phyloP scores from a whole-genome alignment of 1,140 invertebrate species.

The Bombus impatiens region DNA sequence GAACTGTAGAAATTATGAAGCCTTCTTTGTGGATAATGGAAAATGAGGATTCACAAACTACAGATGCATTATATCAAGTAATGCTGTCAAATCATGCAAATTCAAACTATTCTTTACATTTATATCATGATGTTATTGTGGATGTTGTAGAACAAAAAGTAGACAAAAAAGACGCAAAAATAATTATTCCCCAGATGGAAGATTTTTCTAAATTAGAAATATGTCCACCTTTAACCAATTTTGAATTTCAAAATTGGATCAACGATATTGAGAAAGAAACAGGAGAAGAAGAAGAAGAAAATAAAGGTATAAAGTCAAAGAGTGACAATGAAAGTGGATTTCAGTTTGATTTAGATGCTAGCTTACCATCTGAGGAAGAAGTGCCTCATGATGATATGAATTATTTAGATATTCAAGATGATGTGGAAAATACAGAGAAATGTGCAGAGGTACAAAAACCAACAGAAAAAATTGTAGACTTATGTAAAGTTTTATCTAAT shows the following conservation, averaged over 20 bases:
- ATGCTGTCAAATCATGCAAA: slow-evolving; percentile 71
- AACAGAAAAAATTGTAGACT: slow-evolving; percentile 65
- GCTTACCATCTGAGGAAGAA: slow-evolving; percentile 67
- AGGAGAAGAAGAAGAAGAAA: slow-evolving; percentile 58
- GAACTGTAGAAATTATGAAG: slow-evolving; percentile 76
- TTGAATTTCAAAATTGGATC: slow-evolving; percentile 72
- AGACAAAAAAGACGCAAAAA: neutral
- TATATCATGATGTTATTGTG: slow-evolving; percentile 68
- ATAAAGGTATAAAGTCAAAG: neutral
- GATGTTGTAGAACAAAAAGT: slow-evolving; percentile 49
- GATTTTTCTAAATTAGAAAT: slow-evolving; percentile 49
- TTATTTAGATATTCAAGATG: slow-evolving; percentile 59
- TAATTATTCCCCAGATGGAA: slow-evolving; percentile 6
- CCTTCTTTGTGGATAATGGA: slow-evolving; percentile 63
- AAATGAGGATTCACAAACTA: slow-evolving; percentile 74
- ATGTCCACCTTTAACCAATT: slow-evolving; percentile 63
- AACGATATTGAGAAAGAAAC: slow-evolving; percentile 29
- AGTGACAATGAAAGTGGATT: slow-evolving; percentile 54
- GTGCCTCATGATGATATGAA: slow-evolving; percentile 29
- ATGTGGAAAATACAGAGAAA: slow-evolving; percentile 36
- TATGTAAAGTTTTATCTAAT: slow-evolving; percentile 75
- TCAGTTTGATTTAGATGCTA: slow-evolving; percentile 77
- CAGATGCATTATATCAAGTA: slow-evolving; percentile 74
- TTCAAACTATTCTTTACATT: slow-evolving; percentile 64
- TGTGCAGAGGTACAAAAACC: slow-evolving; percentile 35